Base-by-base conservation (phyloP, 2,113 vertebrate species). In the Rattus norvegicus region DNA sequence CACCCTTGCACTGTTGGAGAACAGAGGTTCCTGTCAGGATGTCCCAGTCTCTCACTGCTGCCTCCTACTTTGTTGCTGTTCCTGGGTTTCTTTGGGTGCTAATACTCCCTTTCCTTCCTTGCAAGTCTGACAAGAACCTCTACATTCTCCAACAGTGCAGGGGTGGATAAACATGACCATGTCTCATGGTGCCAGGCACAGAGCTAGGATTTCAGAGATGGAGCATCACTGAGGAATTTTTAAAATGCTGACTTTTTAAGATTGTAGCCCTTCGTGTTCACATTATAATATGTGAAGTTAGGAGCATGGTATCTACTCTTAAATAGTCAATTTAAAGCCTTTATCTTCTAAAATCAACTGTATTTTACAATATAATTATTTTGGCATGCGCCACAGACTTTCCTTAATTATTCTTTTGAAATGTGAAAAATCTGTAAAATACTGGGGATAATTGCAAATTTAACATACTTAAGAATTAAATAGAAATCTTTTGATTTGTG, bases 351-450 rank as follows among this genome's bases (percentile, higher is more conserved):
- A 36, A 87, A 87, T 77, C 70, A 76, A 30, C 52, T 61, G 49
- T 69, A 24, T 75, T 92, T 1, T 92, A 69, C 77, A n/a, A 79
- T 84, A n/a, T 22, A 59, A 26, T 95, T 93, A 92, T 39, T 69
- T 30, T 70, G 75, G n/a, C 59, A 47, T 67, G 93, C 8, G 70
- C 47, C 70, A 86, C 9, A 95, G 76, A 59, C 36, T 73, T 94
- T 92, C 56, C n/a, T 65, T n/a, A 90, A 76, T 92, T 59, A 65
- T 79, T 79, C 56, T 76, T 95, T 93, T 87, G 49, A 96, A 93
- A 83, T n/a, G 75, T 39, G 1, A 22, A 59, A 95, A 90, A 81
- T 49, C 7, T 65, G 30, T 86, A 80, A 90, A 70, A 80, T 84
- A 84, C 86, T 90, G 90, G 19, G 33, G 30, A 89, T 89, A 72